Base-by-base conservation (phyloP, 2,113 vertebrate species). In the Paratilapia polleni region DNA sequence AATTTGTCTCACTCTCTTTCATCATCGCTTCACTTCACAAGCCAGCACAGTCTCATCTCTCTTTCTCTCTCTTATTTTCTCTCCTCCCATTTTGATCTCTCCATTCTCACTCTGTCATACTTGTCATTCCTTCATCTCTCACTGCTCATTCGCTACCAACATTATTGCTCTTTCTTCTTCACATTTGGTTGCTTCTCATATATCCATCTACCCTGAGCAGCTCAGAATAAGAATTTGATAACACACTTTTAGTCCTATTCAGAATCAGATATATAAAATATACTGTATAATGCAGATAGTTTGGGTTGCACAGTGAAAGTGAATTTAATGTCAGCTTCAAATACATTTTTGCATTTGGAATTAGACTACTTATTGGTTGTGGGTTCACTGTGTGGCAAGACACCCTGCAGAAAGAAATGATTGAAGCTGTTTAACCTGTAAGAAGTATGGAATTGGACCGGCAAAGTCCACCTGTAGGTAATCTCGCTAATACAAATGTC, bases 1-100 rank as follows among this genome's bases (percentile, higher is more conserved):
- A 81, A 70, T 89, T 87, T 90, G 64, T 83, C 77, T 86, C 66
- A 73, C 79, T 78, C 73, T 20, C 80, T 91, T 84, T 87, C 62
- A 80, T 88, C 61, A 83, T 81, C 1, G 17, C 56, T 84, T 83
- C 80, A 78, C 83, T 90, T 86, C 88, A 91, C 77, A 63, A 63
- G 63, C 76, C 61, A 80, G 76, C 52, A 58, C 47, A 80, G 38
- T 38, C 62, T 70, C 68, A 31, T 85, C 41, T 84, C 14, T 87
- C 58, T 81, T 41, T 38, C 49, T 54, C 49, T 9, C 34, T 58
- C 57, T 56, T 19, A 22, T 58, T 24, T 20, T 41, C 43, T 59
- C 68, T 38, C 7, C 66, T 78, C 54, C 52, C 14, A 64, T 78
- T 60, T 76, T 68, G 34, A 79, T 90, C 80, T 63, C 76, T 60